Conservation (phyloP, 2,113 vertebrate species). For the Prionailurus bengalensis region DNA sequence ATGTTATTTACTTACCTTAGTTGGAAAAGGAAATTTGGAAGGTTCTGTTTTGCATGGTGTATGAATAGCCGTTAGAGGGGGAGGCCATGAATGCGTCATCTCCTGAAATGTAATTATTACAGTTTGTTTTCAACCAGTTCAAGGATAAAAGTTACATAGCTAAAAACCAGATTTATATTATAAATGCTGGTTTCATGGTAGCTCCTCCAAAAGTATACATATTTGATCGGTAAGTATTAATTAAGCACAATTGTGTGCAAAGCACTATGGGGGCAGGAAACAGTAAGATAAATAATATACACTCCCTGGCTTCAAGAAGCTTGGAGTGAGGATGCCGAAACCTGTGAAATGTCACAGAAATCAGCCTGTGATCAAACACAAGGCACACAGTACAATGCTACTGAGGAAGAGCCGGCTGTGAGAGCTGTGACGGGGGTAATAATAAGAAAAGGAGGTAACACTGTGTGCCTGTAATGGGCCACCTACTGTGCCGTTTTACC, state of each 20-base stretch:
- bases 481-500: conserved; percentile 50
- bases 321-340: conserved; percentile 39
- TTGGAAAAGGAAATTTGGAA: conserved; percentile 99
- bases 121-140: conserved; percentile 81
- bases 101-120: conserved; percentile 91
- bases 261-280: neutral
- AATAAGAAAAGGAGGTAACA: conserved; percentile 43
- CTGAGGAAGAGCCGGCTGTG: neutral
- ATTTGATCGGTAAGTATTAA: conserved; percentile 62
- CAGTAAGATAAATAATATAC: conserved; percentile 56
- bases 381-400: neutral
- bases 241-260: conserved; percentile 62
- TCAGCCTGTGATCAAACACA: conserved; percentile 46
- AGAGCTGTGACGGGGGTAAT: neutral
- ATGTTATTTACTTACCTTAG: conserved; percentile 93
- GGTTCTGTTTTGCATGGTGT: conserved; percentile 99
- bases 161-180: conserved; percentile 79
- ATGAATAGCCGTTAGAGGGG: conserved; percentile 98
- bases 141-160: conserved; percentile 79
- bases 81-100: conserved; percentile 99
- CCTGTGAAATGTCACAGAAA: conserved; percentile 21
- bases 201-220: conserved; percentile 61
- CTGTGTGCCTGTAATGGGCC: neutral
- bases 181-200: conserved; percentile 77
- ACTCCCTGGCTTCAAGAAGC: conserved; percentile 41